Conservation (phyloP, 2,113 vertebrate species). For the Rostratula benghalensis region DNA sequence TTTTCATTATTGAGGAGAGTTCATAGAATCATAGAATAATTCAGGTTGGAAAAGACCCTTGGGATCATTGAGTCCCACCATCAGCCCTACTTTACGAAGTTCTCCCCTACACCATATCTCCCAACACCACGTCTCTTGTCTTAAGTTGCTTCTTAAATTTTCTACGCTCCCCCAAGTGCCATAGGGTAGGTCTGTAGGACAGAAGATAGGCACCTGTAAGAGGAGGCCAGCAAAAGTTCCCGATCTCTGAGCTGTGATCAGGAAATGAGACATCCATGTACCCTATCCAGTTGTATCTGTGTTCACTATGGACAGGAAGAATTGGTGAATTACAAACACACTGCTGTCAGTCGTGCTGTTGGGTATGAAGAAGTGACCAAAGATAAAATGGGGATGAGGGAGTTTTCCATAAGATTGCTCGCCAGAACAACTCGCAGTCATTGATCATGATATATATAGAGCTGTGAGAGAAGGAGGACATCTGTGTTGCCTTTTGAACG, state of each 20-base stretch:
- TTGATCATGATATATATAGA: background rate
- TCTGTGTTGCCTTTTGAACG: background rate
- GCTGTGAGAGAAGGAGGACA: background rate
- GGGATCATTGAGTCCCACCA: too few relatives aligned
- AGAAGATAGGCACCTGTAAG: conserved; percentile 32
- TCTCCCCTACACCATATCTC: too few relatives aligned
- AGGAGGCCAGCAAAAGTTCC: conserved; percentile 19
- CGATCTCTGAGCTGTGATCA: conserved; percentile 2
- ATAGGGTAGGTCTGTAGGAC: background rate
- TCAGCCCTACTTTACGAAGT: too few relatives aligned
- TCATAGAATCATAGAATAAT: too few relatives aligned
- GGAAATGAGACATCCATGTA: background rate
- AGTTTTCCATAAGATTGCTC: background rate
- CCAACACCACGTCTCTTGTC: too few relatives aligned
- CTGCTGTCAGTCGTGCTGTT: background rate
- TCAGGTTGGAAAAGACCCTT: too few relatives aligned
- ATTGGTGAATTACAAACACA: background rate
- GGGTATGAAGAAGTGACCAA: background rate
- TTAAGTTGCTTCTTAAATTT: background rate
- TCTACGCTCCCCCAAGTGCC: background rate
- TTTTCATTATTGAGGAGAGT: background rate
- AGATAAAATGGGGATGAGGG: background rate
- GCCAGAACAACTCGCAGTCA: background rate
- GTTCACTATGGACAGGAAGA: background rate
- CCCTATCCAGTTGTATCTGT: background rate